Base-by-base conservation (phyloP, 2,797 vertebrate species). In the Falco concolor region DNA sequence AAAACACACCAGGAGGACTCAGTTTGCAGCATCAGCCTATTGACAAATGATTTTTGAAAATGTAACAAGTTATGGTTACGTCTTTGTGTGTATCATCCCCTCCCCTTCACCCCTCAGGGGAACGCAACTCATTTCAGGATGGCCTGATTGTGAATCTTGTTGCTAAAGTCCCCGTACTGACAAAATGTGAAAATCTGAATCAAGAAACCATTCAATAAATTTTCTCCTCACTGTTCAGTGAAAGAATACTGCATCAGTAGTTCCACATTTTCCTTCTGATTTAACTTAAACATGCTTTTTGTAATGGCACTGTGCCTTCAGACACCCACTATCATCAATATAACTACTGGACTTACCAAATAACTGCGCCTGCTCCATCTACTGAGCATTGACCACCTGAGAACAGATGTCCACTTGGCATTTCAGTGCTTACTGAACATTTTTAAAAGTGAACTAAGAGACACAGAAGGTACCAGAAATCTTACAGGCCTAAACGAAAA, bases 341-440 rank as follows among this genome's bases (percentile, higher is more conserved):
- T 2, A 65, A 42, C 70, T 6, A 8, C 1, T 5, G 78, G 21
- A 52, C 23, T 10, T 12, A 90, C 7, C 69, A 42, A 45, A 56
- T 10, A 32, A 22, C 49, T 3, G 2, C 0, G 0, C 14, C 69
- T n/a, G n/a, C 32, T 25, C 14, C 74, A 17, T 3, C 50, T 28
- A 8, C 63, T 14, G 75, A 87, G 50, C 63, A 65, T 6, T 0
- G 1, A 24, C 38, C 89, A 38, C 67, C 38, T 13, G n/a, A 28
- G 64, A 47, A 36, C 16, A 47, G 59, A 27, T 1, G 5, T 1
- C 19, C 64, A 9, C 56, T 30, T 13, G 1, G 13, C 38, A 47
- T 16, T 68, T 38, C 75, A 61, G 61, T 1, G 5, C 63, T 40
- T 3, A 1, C 24, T 24, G 60, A 87, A 25, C 12, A 28, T 40